These are phyloP conservation scores for Napeogenes inachia DNA, from an alignment of 2,888 invertebrate species.

Conservation along the genomic window DNA sequence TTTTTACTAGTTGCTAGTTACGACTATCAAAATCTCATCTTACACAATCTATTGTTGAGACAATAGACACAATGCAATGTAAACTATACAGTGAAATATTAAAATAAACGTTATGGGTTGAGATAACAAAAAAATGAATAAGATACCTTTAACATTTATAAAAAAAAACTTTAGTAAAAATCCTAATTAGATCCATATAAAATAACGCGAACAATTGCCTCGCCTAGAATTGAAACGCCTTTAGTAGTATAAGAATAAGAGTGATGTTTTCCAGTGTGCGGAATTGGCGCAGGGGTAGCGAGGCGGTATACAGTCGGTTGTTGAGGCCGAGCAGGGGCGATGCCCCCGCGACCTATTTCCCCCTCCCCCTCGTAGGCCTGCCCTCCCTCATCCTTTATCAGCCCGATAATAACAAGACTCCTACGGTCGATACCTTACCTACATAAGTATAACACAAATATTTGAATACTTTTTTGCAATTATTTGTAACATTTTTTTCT, in stretches of 20 bases:
- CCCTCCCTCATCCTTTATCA: slow-evolving; percentile 57
- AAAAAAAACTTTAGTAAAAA: too few species aligned
- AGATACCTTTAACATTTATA: too few species aligned
- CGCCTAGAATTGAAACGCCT: neutral
- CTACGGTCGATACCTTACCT: slow-evolving; percentile 24
- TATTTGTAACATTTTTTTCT: neutral
- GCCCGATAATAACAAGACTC: slow-evolving; percentile 54
- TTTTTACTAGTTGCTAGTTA: too few species aligned
- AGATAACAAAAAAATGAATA: too few species aligned
- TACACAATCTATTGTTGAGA: too few species aligned
- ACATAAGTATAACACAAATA: slow-evolving; percentile 4
- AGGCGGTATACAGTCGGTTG: slow-evolving; percentile 42
- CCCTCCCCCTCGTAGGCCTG: slow-evolving; percentile 42
- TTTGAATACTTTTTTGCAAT: slow-evolving; percentile 8
- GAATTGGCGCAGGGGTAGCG: slow-evolving; percentile 51
- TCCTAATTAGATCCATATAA: too few species aligned
- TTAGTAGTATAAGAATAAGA: slow-evolving; percentile 19
- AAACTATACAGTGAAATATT: too few species aligned
- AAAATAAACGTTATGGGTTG: too few species aligned
- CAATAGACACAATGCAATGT: too few species aligned
- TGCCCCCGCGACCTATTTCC: slow-evolving; percentile 71
- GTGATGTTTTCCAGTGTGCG: slow-evolving; percentile 15
- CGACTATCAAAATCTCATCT: too few species aligned
- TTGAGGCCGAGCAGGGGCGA: slow-evolving; percentile 63
- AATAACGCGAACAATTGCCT: too few species aligned